These are phyloP conservation scores for Morpho deidamia DNA, from an alignment of 2,888 invertebrate species.

Conservation along the genomic window DNA sequence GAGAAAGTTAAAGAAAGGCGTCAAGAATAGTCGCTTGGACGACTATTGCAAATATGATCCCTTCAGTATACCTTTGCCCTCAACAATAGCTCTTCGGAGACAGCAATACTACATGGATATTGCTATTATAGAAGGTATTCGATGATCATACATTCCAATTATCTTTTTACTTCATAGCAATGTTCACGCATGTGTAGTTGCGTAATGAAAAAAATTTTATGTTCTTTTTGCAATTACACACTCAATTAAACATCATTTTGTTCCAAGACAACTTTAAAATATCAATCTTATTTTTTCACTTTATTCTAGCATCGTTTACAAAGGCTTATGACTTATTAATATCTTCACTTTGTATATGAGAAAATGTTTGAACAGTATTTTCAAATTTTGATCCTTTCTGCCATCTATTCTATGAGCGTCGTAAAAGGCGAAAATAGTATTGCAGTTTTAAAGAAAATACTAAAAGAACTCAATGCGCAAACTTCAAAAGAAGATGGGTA, in stretches of 20 bases:
- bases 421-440: not conserved
- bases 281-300: slow-evolving; percentile 13
- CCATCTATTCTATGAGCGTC: not conserved
- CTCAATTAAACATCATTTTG: slow-evolving; percentile 19
- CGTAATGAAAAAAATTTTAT: slow-evolving; percentile 5
- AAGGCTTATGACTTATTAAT: not conserved
- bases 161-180: not conserved
- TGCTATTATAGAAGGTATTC: too few relatives aligned
- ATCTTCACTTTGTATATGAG: not conserved
- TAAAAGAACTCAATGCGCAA: slow-evolving; percentile 6
- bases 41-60: too few relatives aligned
- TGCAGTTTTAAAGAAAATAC: not conserved
- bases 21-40: too few relatives aligned
- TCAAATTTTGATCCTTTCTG: not conserved
- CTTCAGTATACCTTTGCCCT: too few relatives aligned
- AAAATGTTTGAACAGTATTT: slow-evolving; percentile 8
- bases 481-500: not conserved
- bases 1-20: too few relatives aligned
- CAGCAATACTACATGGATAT: too few relatives aligned
- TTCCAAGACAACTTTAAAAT: slow-evolving; percentile 12
- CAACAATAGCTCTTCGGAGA: too few relatives aligned
- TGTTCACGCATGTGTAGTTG: slow-evolving; percentile 2
- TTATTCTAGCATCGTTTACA: slow-evolving; percentile 3
- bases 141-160: too few relatives aligned
- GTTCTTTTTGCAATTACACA: slow-evolving; percentile 20